Conservation (phyloP, 2,113 vertebrate genomes). For the human region GRCh38 chr2:69842001-69842500, state of each 20-base stretch:
- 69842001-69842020: neutral
- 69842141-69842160: neutral
- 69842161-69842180: neutral
- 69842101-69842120: neutral
- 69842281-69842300: neutral
- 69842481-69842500: constrained; percentile 50
- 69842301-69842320: constrained; percentile 24
- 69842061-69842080: neutral
- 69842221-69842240: neutral
- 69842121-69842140: neutral
- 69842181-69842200: neutral
- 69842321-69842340: constrained; percentile 24
- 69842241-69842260: neutral
- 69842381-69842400: constrained; percentile 19
- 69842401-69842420: constrained; percentile 55
- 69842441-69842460: constrained; percentile 47
- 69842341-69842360: constrained; percentile 48
- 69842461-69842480: constrained; percentile 45
- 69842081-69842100: neutral
- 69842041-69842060: constrained; percentile 31
- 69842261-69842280: constrained; percentile 29
- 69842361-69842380: constrained; percentile 40
- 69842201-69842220: neutral
- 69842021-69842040: constrained; percentile 2
- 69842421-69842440: constrained; percentile 47